phyloP scores from a whole-genome alignment of 2,888 invertebrate species.

The Orthosia incerta region DNA sequence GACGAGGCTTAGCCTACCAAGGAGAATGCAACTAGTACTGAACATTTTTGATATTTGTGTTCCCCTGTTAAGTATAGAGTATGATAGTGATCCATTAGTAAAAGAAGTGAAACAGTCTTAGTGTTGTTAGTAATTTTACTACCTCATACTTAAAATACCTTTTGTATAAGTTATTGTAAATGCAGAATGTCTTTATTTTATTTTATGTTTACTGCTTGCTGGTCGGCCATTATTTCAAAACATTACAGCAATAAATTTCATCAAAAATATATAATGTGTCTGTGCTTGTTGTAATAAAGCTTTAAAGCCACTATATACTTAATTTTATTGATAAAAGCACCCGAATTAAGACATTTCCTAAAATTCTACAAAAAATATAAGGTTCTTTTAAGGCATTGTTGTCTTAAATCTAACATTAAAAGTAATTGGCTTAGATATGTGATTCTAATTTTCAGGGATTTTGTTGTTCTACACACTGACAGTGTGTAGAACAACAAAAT shows the following conservation, averaged over 20 bases:
- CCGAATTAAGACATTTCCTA: too few species aligned
- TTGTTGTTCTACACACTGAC: too few species aligned
- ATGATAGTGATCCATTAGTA: background rate
- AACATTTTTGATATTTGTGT: background rate
- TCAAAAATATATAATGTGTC: background rate
- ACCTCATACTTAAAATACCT: background rate
- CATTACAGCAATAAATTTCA: conserved; percentile 5
- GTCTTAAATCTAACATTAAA: too few species aligned
- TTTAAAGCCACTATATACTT: too few species aligned
- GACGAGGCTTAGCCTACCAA: background rate
- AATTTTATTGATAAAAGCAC: too few species aligned
- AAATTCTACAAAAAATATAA: too few species aligned
- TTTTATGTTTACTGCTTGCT: background rate
- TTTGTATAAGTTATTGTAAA: background rate
- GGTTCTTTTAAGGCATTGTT: too few species aligned
- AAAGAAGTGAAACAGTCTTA: too few species aligned
- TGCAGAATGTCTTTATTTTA: background rate
- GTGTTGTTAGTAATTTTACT: background rate
- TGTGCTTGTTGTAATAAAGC: too few species aligned
- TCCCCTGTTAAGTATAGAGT: background rate
- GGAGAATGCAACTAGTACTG: background rate
- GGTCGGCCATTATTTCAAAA: background rate
- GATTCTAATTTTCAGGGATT: too few species aligned
- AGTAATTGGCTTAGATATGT: too few species aligned
- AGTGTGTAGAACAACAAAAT: too few species aligned